Conservation (phyloP, 2,888 invertebrate genomes). For the Diarsia rubi region DNA sequence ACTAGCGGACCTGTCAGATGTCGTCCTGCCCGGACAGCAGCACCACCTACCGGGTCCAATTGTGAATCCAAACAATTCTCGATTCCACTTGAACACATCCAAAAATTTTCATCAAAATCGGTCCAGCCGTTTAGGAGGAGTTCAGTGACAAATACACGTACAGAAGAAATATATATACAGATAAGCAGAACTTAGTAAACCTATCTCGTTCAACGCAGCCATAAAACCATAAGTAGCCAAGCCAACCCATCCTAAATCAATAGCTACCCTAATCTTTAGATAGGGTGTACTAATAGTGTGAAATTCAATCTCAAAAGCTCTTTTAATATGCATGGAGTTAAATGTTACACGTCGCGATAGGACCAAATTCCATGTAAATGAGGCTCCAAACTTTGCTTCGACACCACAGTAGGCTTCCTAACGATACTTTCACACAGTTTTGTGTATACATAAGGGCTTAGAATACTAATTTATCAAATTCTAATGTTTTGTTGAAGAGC, state of each 20-base stretch:
- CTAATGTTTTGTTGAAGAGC: slow-evolving; percentile 22
- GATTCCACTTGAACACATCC: no score
- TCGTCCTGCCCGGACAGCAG: no score
- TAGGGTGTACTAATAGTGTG: slow-evolving; percentile 49
- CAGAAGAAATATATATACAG: no score
- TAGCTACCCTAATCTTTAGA: slow-evolving; percentile 42
- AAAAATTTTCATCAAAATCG: no score
- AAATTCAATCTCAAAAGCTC: slow-evolving; percentile 57
- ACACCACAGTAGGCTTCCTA: slow-evolving; percentile 46
- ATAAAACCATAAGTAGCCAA: slow-evolving; percentile 3
- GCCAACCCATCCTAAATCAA: slow-evolving; percentile 50
- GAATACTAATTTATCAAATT: slow-evolving; percentile 41
- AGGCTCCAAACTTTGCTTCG: slow-evolving; percentile 49
- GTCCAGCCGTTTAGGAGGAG: no score
- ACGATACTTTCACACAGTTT: slow-evolving; percentile 49
- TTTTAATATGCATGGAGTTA: slow-evolving; percentile 61
- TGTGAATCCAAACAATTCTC: no score
- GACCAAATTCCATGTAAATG: slow-evolving; percentile 61
- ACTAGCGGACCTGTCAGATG: no score
- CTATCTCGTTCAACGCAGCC: neutral
- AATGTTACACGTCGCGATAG: slow-evolving; percentile 55
- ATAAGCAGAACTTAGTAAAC: neutral
- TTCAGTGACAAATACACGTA: no score
- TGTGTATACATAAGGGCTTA: slow-evolving; percentile 28
- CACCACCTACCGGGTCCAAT: no score